Percentiles rank a stretch among this genome's conserved stretches.
These are phyloP conservation scores for Colletes collaris DNA, from an alignment of 2,888 invertebrate genomes.

Conservation along the genomic window DNA sequence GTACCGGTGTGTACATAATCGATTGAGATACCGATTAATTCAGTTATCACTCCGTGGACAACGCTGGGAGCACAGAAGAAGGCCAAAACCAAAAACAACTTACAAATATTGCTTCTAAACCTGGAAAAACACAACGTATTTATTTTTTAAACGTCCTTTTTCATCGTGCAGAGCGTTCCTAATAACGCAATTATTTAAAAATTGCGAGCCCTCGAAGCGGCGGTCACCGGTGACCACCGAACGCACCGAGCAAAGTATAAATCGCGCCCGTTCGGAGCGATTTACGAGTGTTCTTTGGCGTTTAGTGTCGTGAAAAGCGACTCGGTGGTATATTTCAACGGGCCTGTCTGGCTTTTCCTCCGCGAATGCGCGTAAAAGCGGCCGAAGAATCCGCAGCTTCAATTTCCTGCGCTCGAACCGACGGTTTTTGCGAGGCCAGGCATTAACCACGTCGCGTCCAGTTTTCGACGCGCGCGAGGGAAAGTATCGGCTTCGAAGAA, in stretches of 20 bases:
- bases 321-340: not conserved
- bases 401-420: not conserved
- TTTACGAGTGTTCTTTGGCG: not conserved
- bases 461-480: constrained; percentile 46
- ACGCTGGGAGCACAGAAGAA: not conserved
- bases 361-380: constrained; percentile 8
- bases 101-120: too few relatives aligned
- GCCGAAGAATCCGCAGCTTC: not conserved
- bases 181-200: too few relatives aligned
- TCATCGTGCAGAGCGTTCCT: too few relatives aligned
- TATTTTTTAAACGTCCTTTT: too few relatives aligned
- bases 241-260: too few relatives aligned
- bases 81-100: not conserved
- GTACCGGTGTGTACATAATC: constrained; percentile 32
- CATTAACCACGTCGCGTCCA: constrained; percentile 26
- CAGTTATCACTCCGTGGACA: constrained; percentile 40
- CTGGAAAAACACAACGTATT: too few relatives aligned
- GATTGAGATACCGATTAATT: constrained; percentile 61
- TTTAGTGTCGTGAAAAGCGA: not conserved
- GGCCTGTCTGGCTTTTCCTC: not conserved
- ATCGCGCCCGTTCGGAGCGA: not conserved
- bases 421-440: constrained; percentile 14
- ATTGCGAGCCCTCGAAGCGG: too few relatives aligned
- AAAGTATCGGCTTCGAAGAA: constrained; percentile 50
- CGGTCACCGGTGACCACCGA: too few relatives aligned